phyloP scores from a whole-genome alignment of 2,888 invertebrate species.

The Phragmatobia fuliginosa region DNA sequence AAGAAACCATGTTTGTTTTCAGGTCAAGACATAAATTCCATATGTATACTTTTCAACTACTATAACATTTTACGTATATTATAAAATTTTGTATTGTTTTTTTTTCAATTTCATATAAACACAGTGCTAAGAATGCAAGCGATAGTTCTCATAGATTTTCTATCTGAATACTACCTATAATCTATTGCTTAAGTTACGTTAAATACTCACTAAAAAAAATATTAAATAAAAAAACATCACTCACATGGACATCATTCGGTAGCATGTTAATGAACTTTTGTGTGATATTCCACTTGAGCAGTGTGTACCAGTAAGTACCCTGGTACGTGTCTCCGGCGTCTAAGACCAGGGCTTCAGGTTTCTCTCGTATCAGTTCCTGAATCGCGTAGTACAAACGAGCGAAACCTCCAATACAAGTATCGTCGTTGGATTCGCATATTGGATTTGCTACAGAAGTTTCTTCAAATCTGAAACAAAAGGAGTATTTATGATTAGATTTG shows the following conservation, averaged over 20 bases:
- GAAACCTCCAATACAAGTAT: constrained; percentile 89
- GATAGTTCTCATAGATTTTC: no score
- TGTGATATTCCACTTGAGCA: constrained; percentile 91
- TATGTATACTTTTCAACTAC: no score
- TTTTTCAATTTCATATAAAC: neutral
- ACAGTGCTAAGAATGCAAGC: neutral
- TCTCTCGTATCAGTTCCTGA: constrained; percentile 73
- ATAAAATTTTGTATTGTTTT: neutral
- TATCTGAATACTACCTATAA: neutral
- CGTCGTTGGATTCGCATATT: constrained; percentile 81
- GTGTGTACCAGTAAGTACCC: constrained; percentile 93
- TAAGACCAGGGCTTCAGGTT: constrained; percentile 88
- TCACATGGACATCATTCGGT: constrained; percentile 92
- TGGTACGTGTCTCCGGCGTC: constrained; percentile 95
- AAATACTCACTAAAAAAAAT: neutral
- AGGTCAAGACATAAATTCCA: no score
- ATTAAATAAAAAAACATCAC: constrained; percentile 27
- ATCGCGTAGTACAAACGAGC: constrained; percentile 88
- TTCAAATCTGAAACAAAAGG: constrained; percentile 82
- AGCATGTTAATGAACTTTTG: constrained; percentile 91
- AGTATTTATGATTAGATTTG: no score
- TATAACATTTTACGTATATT: no score
- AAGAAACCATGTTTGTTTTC: no score
- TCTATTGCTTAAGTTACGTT: neutral
- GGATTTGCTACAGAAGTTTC: constrained; percentile 85